phyloP scores from a whole-genome alignment of 2,888 invertebrate species.

The Cactoblastis cactorum region DNA sequence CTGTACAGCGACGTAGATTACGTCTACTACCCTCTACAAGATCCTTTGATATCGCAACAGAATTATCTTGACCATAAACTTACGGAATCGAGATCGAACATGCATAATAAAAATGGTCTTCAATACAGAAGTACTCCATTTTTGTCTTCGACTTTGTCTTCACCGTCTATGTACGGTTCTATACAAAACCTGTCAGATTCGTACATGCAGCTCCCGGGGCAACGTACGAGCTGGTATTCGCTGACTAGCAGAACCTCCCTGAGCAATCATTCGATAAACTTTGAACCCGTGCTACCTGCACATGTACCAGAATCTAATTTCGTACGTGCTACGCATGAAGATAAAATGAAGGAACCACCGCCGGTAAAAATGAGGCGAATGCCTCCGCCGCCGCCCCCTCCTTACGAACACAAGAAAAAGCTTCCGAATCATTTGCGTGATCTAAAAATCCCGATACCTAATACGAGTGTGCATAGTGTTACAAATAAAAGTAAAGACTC shows the following conservation, averaged over 20 bases:
- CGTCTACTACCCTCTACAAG: slow-evolving; percentile 93
- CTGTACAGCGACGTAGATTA: slow-evolving; percentile 95
- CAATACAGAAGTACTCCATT: slow-evolving; percentile 92
- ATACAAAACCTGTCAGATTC: slow-evolving; percentile 89
- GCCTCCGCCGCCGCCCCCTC: slow-evolving; percentile 77
- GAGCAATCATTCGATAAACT: slow-evolving; percentile 81
- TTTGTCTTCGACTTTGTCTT: slow-evolving; percentile 82
- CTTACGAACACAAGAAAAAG: slow-evolving; percentile 73
- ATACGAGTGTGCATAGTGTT: slow-evolving; percentile 46
- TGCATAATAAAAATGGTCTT: slow-evolving; percentile 85
- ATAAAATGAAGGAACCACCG: slow-evolving; percentile 81
- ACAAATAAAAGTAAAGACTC: slow-evolving; percentile 59
- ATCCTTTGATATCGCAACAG: slow-evolving; percentile 93
- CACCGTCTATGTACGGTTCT: slow-evolving; percentile 86
- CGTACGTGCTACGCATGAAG: slow-evolving; percentile 87
- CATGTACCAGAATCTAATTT: slow-evolving; percentile 78
- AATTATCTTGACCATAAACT: slow-evolving; percentile 94
- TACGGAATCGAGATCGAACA: slow-evolving; percentile 83
- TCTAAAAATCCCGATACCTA: slow-evolving; percentile 41
- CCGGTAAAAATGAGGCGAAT: slow-evolving; percentile 73
- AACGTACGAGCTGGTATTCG: slow-evolving; percentile 82
- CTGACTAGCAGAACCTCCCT: slow-evolving; percentile 78
- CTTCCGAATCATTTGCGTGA: slow-evolving; percentile 77
- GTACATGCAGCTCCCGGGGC: slow-evolving; percentile 83
- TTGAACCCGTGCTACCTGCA: slow-evolving; percentile 83